Conservation (phyloP, 2,888 invertebrate species). For the Acanthoscelides obtectus region DNA sequence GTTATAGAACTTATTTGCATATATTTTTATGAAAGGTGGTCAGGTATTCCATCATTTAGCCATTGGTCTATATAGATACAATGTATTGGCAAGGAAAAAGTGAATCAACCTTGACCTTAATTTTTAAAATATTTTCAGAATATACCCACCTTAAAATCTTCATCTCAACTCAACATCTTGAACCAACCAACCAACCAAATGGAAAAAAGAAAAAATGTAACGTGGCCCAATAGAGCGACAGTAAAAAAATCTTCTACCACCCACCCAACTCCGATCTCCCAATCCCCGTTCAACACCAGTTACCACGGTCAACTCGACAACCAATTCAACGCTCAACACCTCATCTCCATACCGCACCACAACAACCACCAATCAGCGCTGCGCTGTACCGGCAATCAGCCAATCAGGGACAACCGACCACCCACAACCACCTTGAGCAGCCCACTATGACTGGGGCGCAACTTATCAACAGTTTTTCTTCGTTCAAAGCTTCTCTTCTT, state of each 20-base stretch:
- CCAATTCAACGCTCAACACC: background rate
- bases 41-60: no score
- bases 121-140: background rate
- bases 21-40: no score
- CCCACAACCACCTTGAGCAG: background rate
- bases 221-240: background rate
- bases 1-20: no score
- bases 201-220: background rate
- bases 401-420: background rate
- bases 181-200: background rate
- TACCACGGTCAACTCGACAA: background rate
- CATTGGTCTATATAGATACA: no score
- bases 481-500: background rate
- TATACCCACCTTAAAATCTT: background rate
- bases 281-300: background rate
- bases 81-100: background rate
- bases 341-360: background rate
- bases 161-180: background rate
- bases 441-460: background rate
- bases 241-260: background rate
- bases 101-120: constrained; percentile 19
- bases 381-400: background rate
- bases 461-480: background rate
- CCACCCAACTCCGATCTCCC: background rate
- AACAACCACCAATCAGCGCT: background rate